A percentile compares a stretch with the other conserved stretches of the same genome.
These are phyloP conservation scores for Hypomesus transpacificus DNA, from an alignment of 2,113 vertebrate genomes.

Conservation along the genomic window DNA sequence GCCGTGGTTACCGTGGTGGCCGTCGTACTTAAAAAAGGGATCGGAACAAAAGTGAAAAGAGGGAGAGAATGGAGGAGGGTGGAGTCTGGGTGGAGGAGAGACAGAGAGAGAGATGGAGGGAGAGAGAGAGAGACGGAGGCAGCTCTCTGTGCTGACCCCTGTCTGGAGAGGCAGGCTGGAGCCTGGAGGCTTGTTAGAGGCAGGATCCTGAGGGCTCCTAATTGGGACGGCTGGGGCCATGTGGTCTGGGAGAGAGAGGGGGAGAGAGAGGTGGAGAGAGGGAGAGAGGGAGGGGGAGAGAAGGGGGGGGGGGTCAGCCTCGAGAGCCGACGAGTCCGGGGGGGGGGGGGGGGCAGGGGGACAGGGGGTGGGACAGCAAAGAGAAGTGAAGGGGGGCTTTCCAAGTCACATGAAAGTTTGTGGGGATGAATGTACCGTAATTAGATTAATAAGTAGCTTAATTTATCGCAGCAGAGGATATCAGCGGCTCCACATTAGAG, in stretches of 20 bases:
- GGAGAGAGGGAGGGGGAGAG: slow-evolving; percentile 72
- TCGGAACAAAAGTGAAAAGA: slow-evolving; percentile 17
- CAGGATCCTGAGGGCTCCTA: slow-evolving; percentile 89
- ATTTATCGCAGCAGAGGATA: slow-evolving; percentile 98
- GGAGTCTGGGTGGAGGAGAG: slow-evolving; percentile 18
- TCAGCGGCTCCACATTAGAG: slow-evolving; percentile 95
- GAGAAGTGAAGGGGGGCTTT: slow-evolving; percentile 65
- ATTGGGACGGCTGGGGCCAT: slow-evolving; percentile 89
- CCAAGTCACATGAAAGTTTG: slow-evolving; percentile 99
- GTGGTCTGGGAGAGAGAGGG: slow-evolving; percentile 75
- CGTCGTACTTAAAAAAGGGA: slow-evolving; percentile 3
- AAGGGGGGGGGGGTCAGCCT: slow-evolving; percentile 76
- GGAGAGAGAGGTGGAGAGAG: slow-evolving; percentile 70
- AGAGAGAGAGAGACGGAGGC: not conserved
- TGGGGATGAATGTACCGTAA: slow-evolving; percentile 96
- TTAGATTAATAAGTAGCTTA: slow-evolving; percentile 99
- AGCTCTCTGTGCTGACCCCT: slow-evolving; percentile 25
- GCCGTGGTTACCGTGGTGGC: not conserved
- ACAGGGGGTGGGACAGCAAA: slow-evolving; percentile 14
- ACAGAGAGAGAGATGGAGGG: slow-evolving; percentile 29
- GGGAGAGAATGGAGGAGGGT: slow-evolving; percentile 36
- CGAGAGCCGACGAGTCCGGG: slow-evolving; percentile 66
- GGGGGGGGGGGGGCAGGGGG: slow-evolving; percentile 53
- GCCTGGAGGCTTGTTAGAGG: slow-evolving; percentile 78
- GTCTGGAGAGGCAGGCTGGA: slow-evolving; percentile 66